Evolutionary conservation across 2,888 invertebrate genomes (phyloP).

Genomic region (Drosophila subsilvestris): DNA sequence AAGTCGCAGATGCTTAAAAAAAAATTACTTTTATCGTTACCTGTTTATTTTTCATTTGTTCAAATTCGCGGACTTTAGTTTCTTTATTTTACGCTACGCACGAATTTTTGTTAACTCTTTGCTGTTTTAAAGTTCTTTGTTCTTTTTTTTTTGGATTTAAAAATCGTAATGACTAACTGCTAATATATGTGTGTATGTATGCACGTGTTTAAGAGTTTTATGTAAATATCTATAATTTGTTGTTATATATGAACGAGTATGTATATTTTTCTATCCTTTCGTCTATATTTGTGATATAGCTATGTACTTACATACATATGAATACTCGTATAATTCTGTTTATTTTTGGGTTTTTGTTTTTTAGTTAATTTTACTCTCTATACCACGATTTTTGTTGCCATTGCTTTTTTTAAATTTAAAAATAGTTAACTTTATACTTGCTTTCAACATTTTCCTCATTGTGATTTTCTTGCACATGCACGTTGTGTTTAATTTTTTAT

Average conservation of each 20-base stretch:
- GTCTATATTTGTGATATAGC: background rate
- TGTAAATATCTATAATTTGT: constrained; percentile 22
- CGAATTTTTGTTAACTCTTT: constrained; percentile 81
- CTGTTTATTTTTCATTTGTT: constrained; percentile 14
- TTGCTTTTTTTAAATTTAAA: constrained; percentile 65
- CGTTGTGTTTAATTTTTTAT: constrained; percentile 8
- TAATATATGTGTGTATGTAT: constrained; percentile 28
- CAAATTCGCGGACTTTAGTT: constrained; percentile 5
- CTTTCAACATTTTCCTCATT: constrained; percentile 58
- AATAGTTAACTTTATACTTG: constrained; percentile 83
- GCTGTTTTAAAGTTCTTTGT: constrained; percentile 60
- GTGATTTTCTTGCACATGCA: constrained; percentile 10
- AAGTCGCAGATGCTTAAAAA: background rate
- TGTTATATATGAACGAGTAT: constrained; percentile 9
- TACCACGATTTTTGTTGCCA: constrained; percentile 26
- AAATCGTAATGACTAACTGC: constrained; percentile 50
- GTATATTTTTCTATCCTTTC: constrained; percentile 14
- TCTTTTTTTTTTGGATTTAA: constrained; percentile 54
- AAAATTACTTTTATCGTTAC: constrained; percentile 1
- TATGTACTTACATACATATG: background rate
- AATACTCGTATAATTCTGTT: constrained; percentile 34
- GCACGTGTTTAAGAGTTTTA: constrained; percentile 15
- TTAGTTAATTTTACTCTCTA: constrained; percentile 34
- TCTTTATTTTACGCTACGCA: constrained; percentile 70
- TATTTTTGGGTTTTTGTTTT: constrained; percentile 61